Conservation (phyloP, 1,140 invertebrate species). For the Yoshiicerus persimilis region DNA sequence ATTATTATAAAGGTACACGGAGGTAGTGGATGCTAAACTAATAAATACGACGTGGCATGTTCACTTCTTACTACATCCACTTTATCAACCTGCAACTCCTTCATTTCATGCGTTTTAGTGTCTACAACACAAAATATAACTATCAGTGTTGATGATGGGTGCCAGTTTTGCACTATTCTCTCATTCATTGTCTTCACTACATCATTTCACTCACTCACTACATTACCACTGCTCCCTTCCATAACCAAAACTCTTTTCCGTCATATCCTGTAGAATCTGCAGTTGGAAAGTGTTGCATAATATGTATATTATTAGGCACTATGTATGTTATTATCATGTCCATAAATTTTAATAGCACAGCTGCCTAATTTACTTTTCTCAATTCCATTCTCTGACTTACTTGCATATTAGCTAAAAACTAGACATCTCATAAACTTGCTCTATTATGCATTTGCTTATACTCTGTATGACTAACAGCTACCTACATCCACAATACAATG, state of each 20-base stretch:
- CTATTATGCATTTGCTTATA: too few species aligned
- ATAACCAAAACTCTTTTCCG: neutral
- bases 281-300: neutral
- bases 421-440: neutral
- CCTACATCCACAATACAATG: too few species aligned
- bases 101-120: constrained; percentile 16
- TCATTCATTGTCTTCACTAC: neutral
- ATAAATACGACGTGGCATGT: neutral
- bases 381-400: neutral
- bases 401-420: neutral
- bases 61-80: neutral
- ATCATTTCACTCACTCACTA: neutral
- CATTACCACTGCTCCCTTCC: neutral
- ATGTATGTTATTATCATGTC: neutral
- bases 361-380: neutral
- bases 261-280: neutral
- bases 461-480: too few species aligned
- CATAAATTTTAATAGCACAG: neutral
- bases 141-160: neutral
- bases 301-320: neutral
- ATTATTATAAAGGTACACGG: neutral
- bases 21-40: too few species aligned
- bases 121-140: neutral
- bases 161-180: constrained; percentile 8
- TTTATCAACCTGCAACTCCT: neutral